phyloP scores from a whole-genome alignment of 2,888 invertebrate genomes.

The Acronicta psi region DNA sequence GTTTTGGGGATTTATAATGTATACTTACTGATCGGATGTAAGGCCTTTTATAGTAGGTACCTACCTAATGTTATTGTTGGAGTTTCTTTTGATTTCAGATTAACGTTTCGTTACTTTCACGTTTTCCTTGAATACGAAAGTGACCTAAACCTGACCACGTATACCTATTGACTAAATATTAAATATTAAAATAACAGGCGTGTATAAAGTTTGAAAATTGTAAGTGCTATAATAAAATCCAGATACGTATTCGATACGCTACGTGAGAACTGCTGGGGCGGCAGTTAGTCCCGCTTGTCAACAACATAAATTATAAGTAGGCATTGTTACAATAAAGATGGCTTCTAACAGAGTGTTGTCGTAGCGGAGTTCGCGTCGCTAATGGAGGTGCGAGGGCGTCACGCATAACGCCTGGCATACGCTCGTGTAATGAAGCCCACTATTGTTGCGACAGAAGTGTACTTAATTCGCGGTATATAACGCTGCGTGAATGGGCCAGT shows the following conservation, averaged over 20 bases:
- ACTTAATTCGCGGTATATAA: constrained; percentile 79
- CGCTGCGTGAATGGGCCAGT: constrained; percentile 60
- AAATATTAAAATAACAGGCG: constrained; percentile 12
- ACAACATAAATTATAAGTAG: constrained; percentile 84
- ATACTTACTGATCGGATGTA: constrained; percentile 72
- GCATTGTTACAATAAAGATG: constrained; percentile 82
- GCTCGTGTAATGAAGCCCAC: constrained; percentile 84
- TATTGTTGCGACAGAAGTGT: constrained; percentile 83
- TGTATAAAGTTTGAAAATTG: constrained; percentile 36
- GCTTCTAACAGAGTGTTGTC: constrained; percentile 82
- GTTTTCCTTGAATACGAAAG: constrained; percentile 1
- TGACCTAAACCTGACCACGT: too few species aligned
- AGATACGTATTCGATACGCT: constrained; percentile 71
- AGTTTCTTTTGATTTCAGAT: constrained; percentile 8
- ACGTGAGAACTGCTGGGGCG: constrained; percentile 67
- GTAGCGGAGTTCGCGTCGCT: constrained; percentile 79
- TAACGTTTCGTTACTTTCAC: not conserved
- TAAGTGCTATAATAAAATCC: constrained; percentile 76
- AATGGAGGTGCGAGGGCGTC: constrained; percentile 82
- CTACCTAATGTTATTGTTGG: constrained; percentile 45
- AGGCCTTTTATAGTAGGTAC: constrained; percentile 39
- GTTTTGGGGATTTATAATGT: constrained; percentile 84
- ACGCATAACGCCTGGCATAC: constrained; percentile 84
- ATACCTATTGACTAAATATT: not conserved
- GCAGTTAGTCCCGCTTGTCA: constrained; percentile 83